A percentile compares a stretch with the other conserved stretches of the same genome.
Conservation (phyloP, 2,113 vertebrate species). For the Chroicocephalus ridibundus region DNA sequence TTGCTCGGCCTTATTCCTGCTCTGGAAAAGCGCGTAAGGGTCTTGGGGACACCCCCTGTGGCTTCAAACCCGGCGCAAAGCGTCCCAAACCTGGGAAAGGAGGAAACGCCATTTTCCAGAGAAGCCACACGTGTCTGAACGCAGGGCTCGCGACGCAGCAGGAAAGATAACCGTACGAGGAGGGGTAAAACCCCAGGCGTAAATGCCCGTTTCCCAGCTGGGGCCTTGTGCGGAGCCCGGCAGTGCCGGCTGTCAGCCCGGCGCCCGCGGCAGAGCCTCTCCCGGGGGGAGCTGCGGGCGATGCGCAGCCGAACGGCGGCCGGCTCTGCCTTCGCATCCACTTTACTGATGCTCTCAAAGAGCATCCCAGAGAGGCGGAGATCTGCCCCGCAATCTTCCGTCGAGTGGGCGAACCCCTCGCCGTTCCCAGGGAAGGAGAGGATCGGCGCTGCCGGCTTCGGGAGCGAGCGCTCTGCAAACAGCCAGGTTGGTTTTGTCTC, state of each 20-base stretch:
- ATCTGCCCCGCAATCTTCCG: neutral
- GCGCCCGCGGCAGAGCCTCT: neutral
- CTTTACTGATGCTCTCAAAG: neutral
- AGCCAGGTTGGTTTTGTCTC: fast-evolving
- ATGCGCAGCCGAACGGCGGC: fast-evolving
- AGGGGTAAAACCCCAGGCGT: neutral
- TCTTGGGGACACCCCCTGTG: fast-evolving
- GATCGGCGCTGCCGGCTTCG: neutral
- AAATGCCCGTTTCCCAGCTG: neutral
- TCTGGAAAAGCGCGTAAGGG: fast-evolving
- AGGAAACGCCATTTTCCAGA: neutral
- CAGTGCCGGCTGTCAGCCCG: neutral
- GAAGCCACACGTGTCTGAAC: fast-evolving
- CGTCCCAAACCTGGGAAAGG: neutral
- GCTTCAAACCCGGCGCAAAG: fast-evolving
- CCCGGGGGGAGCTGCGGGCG: neutral
- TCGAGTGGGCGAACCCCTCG: neutral
- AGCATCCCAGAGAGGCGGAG: neutral
- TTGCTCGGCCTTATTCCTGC: neutral
- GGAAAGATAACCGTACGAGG: neutral
- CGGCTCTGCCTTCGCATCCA: neutral
- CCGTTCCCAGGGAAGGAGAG: neutral
- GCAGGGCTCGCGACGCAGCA: neutral
- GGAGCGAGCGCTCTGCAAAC: neutral
- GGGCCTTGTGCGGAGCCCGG: neutral